Conservation (phyloP, 1,140 invertebrate genomes). For the Musca vetustissima region DNA sequence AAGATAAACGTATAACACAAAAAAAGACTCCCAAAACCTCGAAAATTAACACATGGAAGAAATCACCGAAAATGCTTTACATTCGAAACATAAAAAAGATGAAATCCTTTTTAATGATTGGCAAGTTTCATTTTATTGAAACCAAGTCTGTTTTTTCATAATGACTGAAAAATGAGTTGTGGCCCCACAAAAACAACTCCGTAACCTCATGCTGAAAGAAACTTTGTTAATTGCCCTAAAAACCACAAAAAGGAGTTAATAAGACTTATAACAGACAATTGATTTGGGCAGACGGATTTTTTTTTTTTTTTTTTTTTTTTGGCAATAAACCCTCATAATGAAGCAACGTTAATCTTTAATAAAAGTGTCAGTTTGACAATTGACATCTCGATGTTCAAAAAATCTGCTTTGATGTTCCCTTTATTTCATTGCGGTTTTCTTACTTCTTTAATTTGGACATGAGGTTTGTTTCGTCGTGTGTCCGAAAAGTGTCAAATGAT, state of each 20-base stretch:
- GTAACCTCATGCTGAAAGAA: neutral
- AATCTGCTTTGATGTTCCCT: neutral
- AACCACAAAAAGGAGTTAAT: neutral
- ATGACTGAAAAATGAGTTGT: neutral
- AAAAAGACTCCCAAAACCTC: neutral
- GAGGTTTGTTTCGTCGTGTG: neutral
- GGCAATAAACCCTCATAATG: too few species aligned
- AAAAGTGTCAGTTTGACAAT: constrained; percentile 12
- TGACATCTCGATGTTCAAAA: constrained; percentile 4
- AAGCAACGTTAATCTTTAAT: constrained; percentile 10
- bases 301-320: neutral
- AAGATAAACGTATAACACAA: constrained; percentile 9
- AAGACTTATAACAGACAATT: constrained; percentile 13
- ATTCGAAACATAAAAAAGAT: too few species aligned
- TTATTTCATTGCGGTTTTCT: neutral
- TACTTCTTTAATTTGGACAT: neutral
- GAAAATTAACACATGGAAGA: neutral
- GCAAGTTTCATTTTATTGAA: constrained; percentile 14
- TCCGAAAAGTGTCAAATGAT: constrained; percentile 17
- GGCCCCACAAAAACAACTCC: neutral
- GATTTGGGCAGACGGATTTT: neutral
- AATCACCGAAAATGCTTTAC: too few species aligned
- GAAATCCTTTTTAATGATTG: constrained; percentile 16
- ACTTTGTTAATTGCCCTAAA: constrained; percentile 2
- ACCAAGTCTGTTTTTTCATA: neutral